phyloP scores from a whole-genome alignment of 92 coral and sea anemone genomes.

The Actinernus sp. region DNA sequence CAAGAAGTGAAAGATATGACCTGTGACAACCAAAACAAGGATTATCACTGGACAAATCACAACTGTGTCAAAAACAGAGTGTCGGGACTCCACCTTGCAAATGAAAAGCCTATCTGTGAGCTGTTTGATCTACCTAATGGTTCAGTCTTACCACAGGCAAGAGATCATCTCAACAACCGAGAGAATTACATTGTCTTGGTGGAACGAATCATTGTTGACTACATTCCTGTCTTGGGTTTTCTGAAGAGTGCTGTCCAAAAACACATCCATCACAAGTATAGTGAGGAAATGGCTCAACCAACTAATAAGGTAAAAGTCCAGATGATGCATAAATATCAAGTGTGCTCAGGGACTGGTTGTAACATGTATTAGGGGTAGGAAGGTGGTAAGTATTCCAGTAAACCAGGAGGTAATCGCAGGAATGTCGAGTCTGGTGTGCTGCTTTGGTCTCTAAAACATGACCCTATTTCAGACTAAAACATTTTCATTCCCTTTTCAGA shows the following conservation, averaged over 20 bases:
- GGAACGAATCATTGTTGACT: background rate
- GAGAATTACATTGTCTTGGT: conserved; percentile 5
- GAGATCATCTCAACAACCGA: conserved; percentile 6
- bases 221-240: background rate
- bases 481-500: too few relatives aligned
- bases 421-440: too few relatives aligned
- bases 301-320: conserved; percentile 22
- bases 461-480: too few relatives aligned
- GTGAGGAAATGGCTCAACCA: background rate
- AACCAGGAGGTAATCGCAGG: too few relatives aligned
- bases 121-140: background rate
- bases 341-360: too few relatives aligned
- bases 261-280: conserved; percentile 16
- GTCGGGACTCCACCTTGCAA: conserved; percentile 5
- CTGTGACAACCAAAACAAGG: conserved; percentile 6
- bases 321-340: too few relatives aligned
- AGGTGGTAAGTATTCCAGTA: too few relatives aligned
- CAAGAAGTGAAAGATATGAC: conserved; percentile 20
- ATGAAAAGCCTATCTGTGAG: background rate
- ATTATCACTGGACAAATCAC: conserved; percentile 24
- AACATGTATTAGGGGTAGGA: too few relatives aligned
- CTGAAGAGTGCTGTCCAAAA: background rate
- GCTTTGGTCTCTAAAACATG: too few relatives aligned
- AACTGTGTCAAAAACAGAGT: conserved; percentile 2
- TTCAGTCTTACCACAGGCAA: background rate